Evolutionary conservation across 2,113 vertebrate genomes (phyloP).

Genomic region (Gymnocephalus cernua): DNA sequence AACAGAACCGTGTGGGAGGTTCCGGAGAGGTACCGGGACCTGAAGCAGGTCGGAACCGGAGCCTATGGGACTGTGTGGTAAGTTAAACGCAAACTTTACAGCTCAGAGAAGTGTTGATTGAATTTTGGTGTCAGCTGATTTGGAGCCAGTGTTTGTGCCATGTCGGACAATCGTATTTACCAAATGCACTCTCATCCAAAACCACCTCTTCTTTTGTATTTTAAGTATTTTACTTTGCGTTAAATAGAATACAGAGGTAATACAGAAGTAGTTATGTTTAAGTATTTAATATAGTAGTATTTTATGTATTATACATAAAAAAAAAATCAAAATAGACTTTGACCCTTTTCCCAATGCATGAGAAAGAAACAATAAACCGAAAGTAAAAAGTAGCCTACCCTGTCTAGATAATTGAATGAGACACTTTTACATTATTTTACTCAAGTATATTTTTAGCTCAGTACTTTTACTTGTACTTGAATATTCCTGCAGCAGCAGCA

Average conservation of each 20-base stretch:
- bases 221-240: neutral
- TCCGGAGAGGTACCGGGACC: slow-evolving; percentile 89
- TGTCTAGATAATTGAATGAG: neutral
- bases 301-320: neutral
- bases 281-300: neutral
- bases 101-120: neutral
- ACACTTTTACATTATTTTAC: neutral
- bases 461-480: neutral
- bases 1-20: slow-evolving; percentile 93
- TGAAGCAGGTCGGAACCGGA: slow-evolving; percentile 92
- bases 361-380: neutral
- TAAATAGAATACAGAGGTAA: neutral
- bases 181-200: neutral
- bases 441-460: too few species aligned
- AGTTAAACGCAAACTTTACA: slow-evolving; percentile 55
- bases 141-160: neutral
- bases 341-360: neutral
- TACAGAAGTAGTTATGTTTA: neutral
- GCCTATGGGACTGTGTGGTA: slow-evolving; percentile 95
- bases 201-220: neutral
- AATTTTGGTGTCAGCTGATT: neutral
- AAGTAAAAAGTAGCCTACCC: neutral
- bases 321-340: neutral
- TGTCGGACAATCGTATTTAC: neutral
- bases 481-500: slow-evolving; percentile 20